A percentile compares a stretch with the other conserved stretches of the same genome.
Conservation (phyloP, 2,113 vertebrate species). For the Sialia sialis region DNA sequence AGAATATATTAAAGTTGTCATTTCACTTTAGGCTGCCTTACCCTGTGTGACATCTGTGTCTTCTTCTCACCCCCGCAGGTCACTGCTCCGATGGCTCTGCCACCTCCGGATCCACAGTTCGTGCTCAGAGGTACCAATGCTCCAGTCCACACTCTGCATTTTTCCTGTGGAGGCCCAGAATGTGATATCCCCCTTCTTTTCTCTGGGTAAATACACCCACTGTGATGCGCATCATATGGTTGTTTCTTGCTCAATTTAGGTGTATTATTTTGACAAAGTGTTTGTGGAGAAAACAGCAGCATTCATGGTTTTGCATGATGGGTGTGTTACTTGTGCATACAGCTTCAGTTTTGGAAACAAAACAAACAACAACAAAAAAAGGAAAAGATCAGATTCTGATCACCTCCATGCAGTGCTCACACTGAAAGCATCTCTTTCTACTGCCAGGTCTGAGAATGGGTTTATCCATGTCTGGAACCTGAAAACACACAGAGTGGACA, state of each 20-base stretch:
- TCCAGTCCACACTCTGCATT: conserved; percentile 83
- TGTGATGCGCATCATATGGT: background rate
- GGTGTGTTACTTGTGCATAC: background rate
- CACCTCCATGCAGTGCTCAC: background rate
- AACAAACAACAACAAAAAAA: background rate
- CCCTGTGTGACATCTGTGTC: background rate
- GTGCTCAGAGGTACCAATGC: conserved; percentile 84
- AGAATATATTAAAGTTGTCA: background rate
- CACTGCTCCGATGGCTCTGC: conserved; percentile 62
- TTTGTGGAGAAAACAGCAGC: background rate
- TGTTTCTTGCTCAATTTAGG: background rate
- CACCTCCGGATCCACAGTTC: conserved; percentile 82
- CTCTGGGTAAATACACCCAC: conserved; percentile 80
- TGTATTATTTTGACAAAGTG: background rate
- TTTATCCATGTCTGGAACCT: conserved; percentile 89
- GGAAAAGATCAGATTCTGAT: background rate
- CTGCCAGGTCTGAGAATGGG: conserved; percentile 81
- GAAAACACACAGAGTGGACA: conserved; percentile 75
- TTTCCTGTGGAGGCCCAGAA: conserved; percentile 64
- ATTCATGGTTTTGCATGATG: background rate
- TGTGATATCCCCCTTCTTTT: conserved; percentile 76
- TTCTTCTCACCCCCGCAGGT: background rate
- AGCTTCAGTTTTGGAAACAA: background rate
- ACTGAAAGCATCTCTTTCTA: background rate
- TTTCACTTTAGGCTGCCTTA: background rate